Conservation (phyloP, 2,797 vertebrate species). For the Ptychobarbus kaznakovi region DNA sequence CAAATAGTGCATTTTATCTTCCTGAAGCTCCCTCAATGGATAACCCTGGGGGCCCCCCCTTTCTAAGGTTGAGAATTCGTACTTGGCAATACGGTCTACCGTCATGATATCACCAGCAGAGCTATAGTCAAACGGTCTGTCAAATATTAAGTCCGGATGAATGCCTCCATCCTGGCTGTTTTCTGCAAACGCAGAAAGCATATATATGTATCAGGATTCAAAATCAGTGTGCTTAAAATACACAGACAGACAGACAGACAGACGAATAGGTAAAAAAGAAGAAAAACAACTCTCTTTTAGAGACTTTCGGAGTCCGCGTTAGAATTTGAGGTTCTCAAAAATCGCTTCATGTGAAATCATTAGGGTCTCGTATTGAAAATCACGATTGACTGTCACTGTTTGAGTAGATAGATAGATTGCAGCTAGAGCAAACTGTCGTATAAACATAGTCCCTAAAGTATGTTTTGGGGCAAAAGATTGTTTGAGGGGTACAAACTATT, state of each 20-base stretch:
- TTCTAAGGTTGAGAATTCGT: constrained; percentile 90
- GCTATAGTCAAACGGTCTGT: constrained; percentile 87
- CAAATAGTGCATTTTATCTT: constrained; percentile 96
- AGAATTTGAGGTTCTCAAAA: constrained; percentile 33
- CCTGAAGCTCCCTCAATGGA: constrained; percentile 84
- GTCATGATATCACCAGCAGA: constrained; percentile 84
- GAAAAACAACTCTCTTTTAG: constrained; percentile 6
- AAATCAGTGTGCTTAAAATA: constrained; percentile 76
- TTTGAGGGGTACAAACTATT: neutral
- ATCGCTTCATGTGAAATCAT: constrained; percentile 22
- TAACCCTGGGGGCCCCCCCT: constrained; percentile 85
- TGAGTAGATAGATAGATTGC: constrained; percentile 5
- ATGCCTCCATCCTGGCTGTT: constrained; percentile 88
- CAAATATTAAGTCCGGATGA: constrained; percentile 87
- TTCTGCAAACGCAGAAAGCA: constrained; percentile 85
- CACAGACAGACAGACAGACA: constrained; percentile 74
- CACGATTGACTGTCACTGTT: constrained; percentile 57
- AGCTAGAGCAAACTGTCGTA: constrained; percentile 13
- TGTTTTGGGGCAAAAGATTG: constrained; percentile 9
- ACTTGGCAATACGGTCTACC: constrained; percentile 88
- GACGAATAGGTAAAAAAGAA: constrained; percentile 76
- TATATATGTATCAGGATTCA: constrained; percentile 81
- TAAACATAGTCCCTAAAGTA: constrained; percentile 31
- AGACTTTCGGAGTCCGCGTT: constrained; percentile 34
- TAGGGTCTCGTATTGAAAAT: constrained; percentile 52